phyloP scores from a whole-genome alignment of 2,888 invertebrate species.

The Ditula angustiorana region DNA sequence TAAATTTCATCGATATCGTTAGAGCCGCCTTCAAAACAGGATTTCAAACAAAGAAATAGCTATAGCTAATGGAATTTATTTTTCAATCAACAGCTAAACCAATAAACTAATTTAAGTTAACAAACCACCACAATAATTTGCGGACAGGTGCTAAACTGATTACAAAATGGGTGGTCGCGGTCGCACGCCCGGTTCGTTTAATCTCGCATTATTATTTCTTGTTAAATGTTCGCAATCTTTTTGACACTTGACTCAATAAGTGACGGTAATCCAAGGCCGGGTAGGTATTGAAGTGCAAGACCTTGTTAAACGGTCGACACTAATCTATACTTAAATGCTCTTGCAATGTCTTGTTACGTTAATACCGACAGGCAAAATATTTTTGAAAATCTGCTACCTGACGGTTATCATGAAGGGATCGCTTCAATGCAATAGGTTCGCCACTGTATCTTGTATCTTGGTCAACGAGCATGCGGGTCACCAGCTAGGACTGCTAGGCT shows the following conservation, averaged over 20 bases:
- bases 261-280: constrained; percentile 38
- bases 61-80: no score
- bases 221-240: constrained; percentile 31
- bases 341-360: constrained; percentile 16
- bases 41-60: no score
- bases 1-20: no score
- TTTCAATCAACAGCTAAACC: background rate
- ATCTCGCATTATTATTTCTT: constrained; percentile 12
- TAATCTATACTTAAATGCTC: constrained; percentile 24
- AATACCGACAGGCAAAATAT: background rate
- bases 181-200: constrained; percentile 19
- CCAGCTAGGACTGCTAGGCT: no score
- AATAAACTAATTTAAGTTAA: background rate
- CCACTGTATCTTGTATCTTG: no score
- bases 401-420: no score
- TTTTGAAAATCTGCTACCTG: background rate
- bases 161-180: constrained; percentile 30
- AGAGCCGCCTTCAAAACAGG: no score
- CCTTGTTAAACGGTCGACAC: constrained; percentile 17
- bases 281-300: constrained; percentile 17
- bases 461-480: no score
- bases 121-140: background rate
- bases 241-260: constrained; percentile 35
- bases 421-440: no score
- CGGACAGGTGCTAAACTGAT: constrained; percentile 28